These are phyloP conservation scores for Graphium colonna DNA, from an alignment of 2,888 invertebrate species.

Conservation along the genomic window DNA sequence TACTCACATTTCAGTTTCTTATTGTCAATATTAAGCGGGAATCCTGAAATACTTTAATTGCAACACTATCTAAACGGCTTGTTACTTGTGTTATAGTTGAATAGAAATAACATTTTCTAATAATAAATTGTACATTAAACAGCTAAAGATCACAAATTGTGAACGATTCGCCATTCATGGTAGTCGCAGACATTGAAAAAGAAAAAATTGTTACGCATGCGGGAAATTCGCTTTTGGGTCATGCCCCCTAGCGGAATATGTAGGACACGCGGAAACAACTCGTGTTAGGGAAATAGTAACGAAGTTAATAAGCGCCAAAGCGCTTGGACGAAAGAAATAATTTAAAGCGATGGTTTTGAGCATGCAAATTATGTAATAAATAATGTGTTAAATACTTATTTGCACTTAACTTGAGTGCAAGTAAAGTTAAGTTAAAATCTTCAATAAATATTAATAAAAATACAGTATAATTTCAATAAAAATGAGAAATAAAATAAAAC, in stretches of 20 bases:
- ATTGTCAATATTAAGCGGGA: constrained; percentile 60
- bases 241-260: constrained; percentile 38
- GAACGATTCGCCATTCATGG: constrained; percentile 70
- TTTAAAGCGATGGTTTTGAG: no score
- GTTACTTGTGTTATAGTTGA: constrained; percentile 48
- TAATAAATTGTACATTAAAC: constrained; percentile 60
- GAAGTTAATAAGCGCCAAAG: background rate
- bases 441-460: no score
- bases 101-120: constrained; percentile 66
- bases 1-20: constrained; percentile 57
- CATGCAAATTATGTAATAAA: no score
- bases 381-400: no score
- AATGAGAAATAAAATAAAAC: no score
- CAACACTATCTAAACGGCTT: constrained; percentile 72
- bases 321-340: background rate
- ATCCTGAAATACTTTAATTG: constrained; percentile 40
- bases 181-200: constrained; percentile 60
- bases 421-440: no score
- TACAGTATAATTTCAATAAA: no score
- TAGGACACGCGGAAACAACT: constrained; percentile 18
- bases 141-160: constrained; percentile 59
- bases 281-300: background rate
- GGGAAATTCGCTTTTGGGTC: constrained; percentile 35
- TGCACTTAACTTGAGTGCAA: no score
- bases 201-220: constrained; percentile 62